Evolutionary conservation across 1,140 invertebrate genomes (phyloP), one percentile per base, ranked within the genome.

Genomic region (Tetramorium alpestre): DNA sequence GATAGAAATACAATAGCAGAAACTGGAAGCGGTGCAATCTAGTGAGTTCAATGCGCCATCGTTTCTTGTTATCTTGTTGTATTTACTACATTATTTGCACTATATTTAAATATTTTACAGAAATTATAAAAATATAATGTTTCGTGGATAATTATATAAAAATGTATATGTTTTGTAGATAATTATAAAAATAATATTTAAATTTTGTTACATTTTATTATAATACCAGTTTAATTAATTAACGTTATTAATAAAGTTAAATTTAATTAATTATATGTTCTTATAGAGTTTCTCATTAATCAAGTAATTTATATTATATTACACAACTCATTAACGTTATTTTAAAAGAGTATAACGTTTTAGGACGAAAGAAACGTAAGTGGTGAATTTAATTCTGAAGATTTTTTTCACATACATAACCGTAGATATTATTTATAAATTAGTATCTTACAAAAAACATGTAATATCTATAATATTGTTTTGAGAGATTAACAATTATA

Each of bases 1-100:
- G 41, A 54, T 60, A 54, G 60, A 69, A 88, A 89, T 33, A 69
- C 51, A 81, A 78, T 56, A 69, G 76, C 51, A 25, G 22, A 10
- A 65, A 72, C n/a, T 73, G 22, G 41, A 87, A 78, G 78, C 33
- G 18, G 4, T 58, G 13, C 67, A 70, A 75, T 84, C 28, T 22
- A n/a, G 28, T 28, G 7, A 44, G 7, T 47, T 76, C 62, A 54
- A 25, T 25, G 22, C 5, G 13, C 62, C n/a, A 6, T 13, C 11
- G 54, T 78, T 78, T 78, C 56, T 54, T 25, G 41, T 22, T 41
- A n/a, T 44, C 10, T 56, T n/a, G 25, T 28, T 28, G 10, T 49
- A 78, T 67, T 64, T 67, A 22, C 6, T 51, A 28, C 22, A 49
- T 38, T 65, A 16, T 54, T 41, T 67, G 16, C 33, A 62, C 11